Base-by-base conservation (phyloP, 64 coral and sea anemone species). In the Porites australiensis region DNA sequence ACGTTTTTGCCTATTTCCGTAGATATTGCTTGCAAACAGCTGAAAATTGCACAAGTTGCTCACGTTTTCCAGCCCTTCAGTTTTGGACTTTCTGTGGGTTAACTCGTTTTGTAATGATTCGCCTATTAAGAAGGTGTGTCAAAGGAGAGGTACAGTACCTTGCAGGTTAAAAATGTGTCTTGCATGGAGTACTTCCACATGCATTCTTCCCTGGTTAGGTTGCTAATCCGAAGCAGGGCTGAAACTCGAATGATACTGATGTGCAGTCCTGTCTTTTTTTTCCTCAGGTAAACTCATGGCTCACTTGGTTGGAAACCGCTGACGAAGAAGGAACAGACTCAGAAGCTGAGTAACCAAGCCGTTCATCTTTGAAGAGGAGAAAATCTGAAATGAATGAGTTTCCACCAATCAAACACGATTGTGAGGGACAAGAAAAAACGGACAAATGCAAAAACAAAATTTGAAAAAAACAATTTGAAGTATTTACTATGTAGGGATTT, bases 251-350 rank as follows among this genome's bases (percentile, higher is more conserved):
- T 57, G 53, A 62, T 18, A 7, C 50, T 19, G 9, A 57, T 57
- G 54, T 57, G 4, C 11, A 18, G 8, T 44, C 37, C 19, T 79
- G 19, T 88, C 61, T 9, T 51, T 79, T 79, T 89, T 16, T 4
- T 59, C 80, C 87, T 5, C 66, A 99, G 98, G 98, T 99, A 53
- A 99, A 99, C 72, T 88, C 98, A 46, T 99, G 98, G 98, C 84
- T 99, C 46, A 99, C 98, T 2, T 99, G 98, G 98, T 73, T 99
- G 51, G 98, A 99, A 63, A 99, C 98, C 15, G 98, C 98, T 72
- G 98, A 96, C 8, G 98, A 99, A 55, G 98, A 99, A 64, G 94
- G 98, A n/a, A 92, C 98, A 9, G 98, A 99, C 66, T 99, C 98
- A 77, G 98, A 99, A 91, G 91, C 94, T 20, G 98, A 99, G 79